Percentiles rank a stretch among this genome's conserved stretches.
phyloP scores from a whole-genome alignment of 2,797 vertebrate species.

The Sitta carolinensis region DNA sequence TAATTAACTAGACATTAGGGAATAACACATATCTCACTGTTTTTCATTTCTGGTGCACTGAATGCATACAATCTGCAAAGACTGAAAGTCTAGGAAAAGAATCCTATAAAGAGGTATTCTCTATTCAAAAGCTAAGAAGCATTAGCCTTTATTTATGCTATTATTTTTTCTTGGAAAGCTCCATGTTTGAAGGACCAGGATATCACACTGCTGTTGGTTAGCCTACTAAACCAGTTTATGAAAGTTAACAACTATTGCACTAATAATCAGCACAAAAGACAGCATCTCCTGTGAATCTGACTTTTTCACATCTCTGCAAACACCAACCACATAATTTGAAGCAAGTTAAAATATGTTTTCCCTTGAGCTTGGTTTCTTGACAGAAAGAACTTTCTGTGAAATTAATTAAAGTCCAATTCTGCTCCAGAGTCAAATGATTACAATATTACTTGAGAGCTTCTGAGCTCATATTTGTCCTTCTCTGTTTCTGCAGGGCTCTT shows the following conservation, averaged over 20 bases:
- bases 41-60: background rate
- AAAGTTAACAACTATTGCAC: background rate
- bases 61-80: background rate
- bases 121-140: background rate
- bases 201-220: background rate
- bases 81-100: background rate
- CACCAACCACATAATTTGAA: background rate
- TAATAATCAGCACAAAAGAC: background rate
- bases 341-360: background rate
- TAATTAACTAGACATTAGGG: background rate
- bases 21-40: background rate
- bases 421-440: background rate
- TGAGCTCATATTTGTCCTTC: background rate
- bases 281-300: background rate
- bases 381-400: background rate
- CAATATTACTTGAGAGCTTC: background rate
- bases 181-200: background rate
- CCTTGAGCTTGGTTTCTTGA: background rate
- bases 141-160: background rate
- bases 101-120: background rate
- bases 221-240: background rate
- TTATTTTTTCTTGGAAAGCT: background rate
- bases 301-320: background rate
- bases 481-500: background rate
- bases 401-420: slow-evolving; percentile 2